These are phyloP conservation scores for Theocolax elegans DNA, from an alignment of 1,140 invertebrate genomes.

Conservation along the genomic window DNA sequence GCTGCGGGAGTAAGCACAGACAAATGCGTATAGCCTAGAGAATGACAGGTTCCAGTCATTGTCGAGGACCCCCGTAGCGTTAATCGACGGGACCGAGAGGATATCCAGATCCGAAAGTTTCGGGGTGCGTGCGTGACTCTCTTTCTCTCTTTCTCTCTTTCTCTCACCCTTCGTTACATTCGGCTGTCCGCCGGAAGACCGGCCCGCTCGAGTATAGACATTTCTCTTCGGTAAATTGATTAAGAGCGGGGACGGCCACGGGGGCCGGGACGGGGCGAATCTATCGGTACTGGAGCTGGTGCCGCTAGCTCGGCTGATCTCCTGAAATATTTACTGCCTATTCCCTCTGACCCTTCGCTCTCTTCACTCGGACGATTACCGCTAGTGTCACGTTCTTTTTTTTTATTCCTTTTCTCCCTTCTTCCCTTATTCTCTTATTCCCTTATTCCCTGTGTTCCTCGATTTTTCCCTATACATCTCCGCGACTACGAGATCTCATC, in stretches of 20 bases:
- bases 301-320: too few relatives aligned
- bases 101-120: too few relatives aligned
- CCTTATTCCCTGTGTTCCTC: too few relatives aligned
- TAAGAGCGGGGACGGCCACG: not conserved
- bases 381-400: not conserved
- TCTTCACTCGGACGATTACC: not conserved
- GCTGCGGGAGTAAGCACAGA: too few relatives aligned
- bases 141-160: conserved; percentile 26
- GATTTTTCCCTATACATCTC: too few relatives aligned
- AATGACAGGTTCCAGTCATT: conserved; percentile 56
- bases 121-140: too few relatives aligned
- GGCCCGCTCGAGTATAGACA: conserved; percentile 1
- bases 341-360: not conserved
- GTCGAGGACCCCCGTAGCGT: conserved; percentile 43
- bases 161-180: not conserved
- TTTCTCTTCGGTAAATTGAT: conserved; percentile 34
- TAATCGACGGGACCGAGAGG: not conserved
- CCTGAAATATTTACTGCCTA: conserved; percentile 32
- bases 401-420: not conserved
- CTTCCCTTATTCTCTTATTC: too few relatives aligned
- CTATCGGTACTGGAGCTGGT: not conserved
- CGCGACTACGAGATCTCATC: too few relatives aligned
- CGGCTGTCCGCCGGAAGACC: too few relatives aligned
- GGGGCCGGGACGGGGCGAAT: not conserved
- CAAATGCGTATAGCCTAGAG: too few relatives aligned